Conservation (phyloP, 2,797 vertebrate genomes). For the Clamator glandarius region DNA sequence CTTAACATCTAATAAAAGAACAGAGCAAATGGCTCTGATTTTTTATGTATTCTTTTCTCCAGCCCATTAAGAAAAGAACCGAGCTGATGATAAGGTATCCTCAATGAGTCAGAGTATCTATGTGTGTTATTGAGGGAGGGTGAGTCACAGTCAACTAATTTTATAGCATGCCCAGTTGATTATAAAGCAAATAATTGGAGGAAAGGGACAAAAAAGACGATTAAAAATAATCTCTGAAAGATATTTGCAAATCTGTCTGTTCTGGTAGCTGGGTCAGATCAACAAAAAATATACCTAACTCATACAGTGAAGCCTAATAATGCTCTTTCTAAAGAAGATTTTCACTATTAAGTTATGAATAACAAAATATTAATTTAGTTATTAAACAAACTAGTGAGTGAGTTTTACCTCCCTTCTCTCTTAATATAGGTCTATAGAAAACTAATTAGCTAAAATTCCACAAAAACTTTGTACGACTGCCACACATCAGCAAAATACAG, state of each 20-base stretch:
- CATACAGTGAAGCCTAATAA: neutral
- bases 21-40: neutral
- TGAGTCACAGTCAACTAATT: slow-evolving; percentile 41
- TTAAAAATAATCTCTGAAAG: slow-evolving; percentile 1
- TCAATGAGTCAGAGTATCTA: slow-evolving; percentile 8
- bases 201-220: neutral
- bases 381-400: neutral
- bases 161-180: neutral
- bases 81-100: neutral
- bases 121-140: neutral
- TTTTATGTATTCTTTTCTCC: neutral
- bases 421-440: neutral
- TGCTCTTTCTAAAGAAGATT: neutral
- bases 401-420: neutral
- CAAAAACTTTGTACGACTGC: neutral
- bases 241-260: neutral
- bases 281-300: neutral
- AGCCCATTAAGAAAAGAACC: slow-evolving; percentile 21
- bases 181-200: slow-evolving; percentile 35
- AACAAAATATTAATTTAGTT: neutral
- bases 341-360: neutral
- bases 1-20: slow-evolving; percentile 30
- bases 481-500: neutral
- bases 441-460: neutral
- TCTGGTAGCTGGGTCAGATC: neutral